Evolutionary conservation across 2,888 invertebrate genomes (phyloP), one percentile per base, ranked within the genome.

Genomic region (Automeris io): DNA sequence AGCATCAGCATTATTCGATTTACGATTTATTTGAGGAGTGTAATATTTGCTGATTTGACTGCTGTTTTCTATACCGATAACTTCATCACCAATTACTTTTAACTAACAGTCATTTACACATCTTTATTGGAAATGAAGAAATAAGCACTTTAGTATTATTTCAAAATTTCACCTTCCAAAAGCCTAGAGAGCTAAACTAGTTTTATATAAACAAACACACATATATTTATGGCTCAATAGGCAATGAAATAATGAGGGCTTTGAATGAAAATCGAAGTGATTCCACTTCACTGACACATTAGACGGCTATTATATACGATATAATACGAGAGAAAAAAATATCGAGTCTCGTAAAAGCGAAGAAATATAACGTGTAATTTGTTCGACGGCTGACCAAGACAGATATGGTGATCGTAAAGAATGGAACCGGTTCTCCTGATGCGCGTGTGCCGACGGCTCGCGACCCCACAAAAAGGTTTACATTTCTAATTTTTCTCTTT

Each of bases 351-450:
- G 76, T 85, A 83, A 86, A 82, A 76, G 81, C 70, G 69, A 82
- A 83, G 82, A 85, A 82, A 82, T 85, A 83, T 83, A 80, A 81
- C 77, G 62, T 83, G 76, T 85, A 82, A 85, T 85, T 86, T 83
- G 83, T 85, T 78, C 74, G 71, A 75, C 72, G 76, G 77, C 74
- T 71, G 64, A 76, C 75, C 78, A 77, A 76, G 80, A 81, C 79
- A 79, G 83, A 83, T 83, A 82, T 80, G 79, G 80, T 69, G 81
- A 77, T 79, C 85, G 80, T 83, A 82, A 82, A 82, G 76, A 79
- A 72, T 61, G 54, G 72, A 86, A 86, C 86, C 83, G 86, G 86
- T 83, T 71, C 57, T 52, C 31, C 49, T 59, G 54, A 71, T 70
- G 80, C 86, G 86, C 83, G 86, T 82, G 85, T 81, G 80, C 74